A percentile compares a stretch with the other conserved stretches of the same genome.
These are phyloP conservation scores for Strix uralensis DNA, from an alignment of 2,113 vertebrate genomes.

Conservation along the genomic window DNA sequence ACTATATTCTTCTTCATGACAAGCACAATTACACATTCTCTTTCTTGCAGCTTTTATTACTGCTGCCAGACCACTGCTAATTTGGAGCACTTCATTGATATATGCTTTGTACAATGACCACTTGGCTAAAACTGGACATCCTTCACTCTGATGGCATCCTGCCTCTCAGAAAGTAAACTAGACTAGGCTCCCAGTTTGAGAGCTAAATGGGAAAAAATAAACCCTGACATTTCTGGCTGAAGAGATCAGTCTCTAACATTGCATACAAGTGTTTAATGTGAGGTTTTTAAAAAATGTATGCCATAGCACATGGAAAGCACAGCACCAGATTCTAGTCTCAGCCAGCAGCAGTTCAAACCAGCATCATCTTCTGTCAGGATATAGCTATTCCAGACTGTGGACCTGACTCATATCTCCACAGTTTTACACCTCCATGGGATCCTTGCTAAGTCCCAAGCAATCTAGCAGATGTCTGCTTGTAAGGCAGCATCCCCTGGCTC, in stretches of 20 bases:
- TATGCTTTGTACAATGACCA: not conserved
- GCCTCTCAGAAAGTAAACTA: not conserved
- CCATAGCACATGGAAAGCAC: not conserved
- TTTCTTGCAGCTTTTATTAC: not conserved
- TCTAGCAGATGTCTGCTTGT: not conserved
- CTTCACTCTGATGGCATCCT: not conserved
- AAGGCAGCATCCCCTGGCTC: not conserved
- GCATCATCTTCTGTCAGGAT: not conserved
- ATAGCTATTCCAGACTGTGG: not conserved
- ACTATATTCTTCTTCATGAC: not conserved
- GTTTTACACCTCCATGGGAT: not conserved
- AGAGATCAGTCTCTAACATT: not conserved
- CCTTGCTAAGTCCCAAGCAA: not conserved
- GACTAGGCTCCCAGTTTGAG: not conserved
- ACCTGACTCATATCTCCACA: not conserved
- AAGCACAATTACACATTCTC: not conserved
- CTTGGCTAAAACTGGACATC: not conserved
- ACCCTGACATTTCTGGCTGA: not conserved
- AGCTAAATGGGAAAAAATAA: not conserved
- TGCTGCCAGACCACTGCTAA: conserved; percentile 22
- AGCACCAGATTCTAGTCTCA: not conserved
- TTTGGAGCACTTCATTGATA: not conserved
- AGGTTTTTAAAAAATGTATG: not conserved
- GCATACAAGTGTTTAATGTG: not conserved
- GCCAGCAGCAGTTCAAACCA: not conserved